These are phyloP conservation scores for Coregonus sp. DNA, from an alignment of 2,797 vertebrate genomes.

Conservation along the genomic window DNA sequence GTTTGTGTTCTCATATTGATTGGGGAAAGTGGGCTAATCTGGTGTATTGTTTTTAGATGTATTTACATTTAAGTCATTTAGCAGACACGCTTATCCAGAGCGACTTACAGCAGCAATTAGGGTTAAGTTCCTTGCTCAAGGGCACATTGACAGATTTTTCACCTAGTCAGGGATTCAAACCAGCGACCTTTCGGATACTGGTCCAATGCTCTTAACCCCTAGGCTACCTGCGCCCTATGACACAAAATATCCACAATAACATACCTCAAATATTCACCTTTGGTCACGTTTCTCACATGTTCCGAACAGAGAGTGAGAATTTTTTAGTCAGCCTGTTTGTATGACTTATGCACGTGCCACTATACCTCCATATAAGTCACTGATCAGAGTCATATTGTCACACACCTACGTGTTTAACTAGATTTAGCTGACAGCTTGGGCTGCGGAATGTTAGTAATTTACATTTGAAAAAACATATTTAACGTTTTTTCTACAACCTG, in stretches of 20 bases:
- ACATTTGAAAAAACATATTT: neutral
- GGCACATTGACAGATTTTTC: too few relatives aligned
- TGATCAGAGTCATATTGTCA: neutral
- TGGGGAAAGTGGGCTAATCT: neutral
- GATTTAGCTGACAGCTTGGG: neutral
- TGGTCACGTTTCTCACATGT: constrained; percentile 39
- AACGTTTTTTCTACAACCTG: neutral
- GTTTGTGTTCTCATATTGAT: neutral
- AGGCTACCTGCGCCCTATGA: neutral
- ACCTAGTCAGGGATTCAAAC: too few relatives aligned
- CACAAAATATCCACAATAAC: neutral
- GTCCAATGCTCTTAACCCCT: too few relatives aligned
- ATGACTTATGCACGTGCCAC: constrained; percentile 6
- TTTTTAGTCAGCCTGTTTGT: constrained; percentile 25
- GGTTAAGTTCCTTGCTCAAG: too few relatives aligned
- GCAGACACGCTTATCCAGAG: too few relatives aligned
- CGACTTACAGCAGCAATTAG: too few relatives aligned
- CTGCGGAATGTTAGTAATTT: neutral
- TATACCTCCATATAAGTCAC: neutral
- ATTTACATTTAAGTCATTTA: too few relatives aligned
- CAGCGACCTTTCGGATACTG: too few relatives aligned
- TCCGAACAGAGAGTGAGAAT: constrained; percentile 31
- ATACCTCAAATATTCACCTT: neutral
- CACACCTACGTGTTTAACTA: neutral
- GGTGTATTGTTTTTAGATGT: constrained; percentile 9